Base-by-base conservation (phyloP, 2,797 vertebrate genomes). In the Acropternis orthonyx region DNA sequence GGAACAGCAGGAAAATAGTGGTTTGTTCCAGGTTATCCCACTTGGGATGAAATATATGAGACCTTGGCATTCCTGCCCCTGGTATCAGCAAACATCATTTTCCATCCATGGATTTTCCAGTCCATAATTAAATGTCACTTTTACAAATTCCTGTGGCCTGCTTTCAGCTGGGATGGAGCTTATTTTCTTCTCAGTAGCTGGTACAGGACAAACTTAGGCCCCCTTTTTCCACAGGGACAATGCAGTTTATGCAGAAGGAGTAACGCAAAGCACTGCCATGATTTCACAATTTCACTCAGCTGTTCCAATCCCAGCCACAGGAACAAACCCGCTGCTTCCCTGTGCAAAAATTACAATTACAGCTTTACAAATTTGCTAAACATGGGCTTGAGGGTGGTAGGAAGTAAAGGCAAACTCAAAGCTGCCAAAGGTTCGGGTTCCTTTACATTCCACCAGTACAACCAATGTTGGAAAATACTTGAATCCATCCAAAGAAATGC, bases 91-190 rank as follows among this genome's bases (percentile, higher is more conserved):
- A 43, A 36, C 36, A 14, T 2, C 12, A 8, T 6, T 43, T 32
- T 23, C 72, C 22, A 63, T 2, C 28, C 14, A 12, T 0, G 0
- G 4, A 20, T 8, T 43, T 19, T 14, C 3, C 68, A 19, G 22
- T 3, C 23, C 21, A 3, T 6, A 27, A 44, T 14, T 9, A 17
- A 37, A 32, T 1, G 23, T 21, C 58, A 34, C 41, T 16, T 28
- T 34, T 15, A 8, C 41, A 8, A 46, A 48, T 2, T 10, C 9
- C 30, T 62, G 39, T 32, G 44, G 54, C 62, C 86, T 61, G 68
- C 16, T 59, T 74, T 39, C 37, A 30, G 39, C 30, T 54, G 62
- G 62, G 11, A 61, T 20, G 19, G 27, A 24, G 63, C 17, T 32
- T 14, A 37, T 55, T 55, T 36, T 28, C 71, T 32, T 22, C 39